These are phyloP conservation scores for Rhea americana DNA, from an alignment of 2,113 vertebrate genomes.

Conservation along the genomic window DNA sequence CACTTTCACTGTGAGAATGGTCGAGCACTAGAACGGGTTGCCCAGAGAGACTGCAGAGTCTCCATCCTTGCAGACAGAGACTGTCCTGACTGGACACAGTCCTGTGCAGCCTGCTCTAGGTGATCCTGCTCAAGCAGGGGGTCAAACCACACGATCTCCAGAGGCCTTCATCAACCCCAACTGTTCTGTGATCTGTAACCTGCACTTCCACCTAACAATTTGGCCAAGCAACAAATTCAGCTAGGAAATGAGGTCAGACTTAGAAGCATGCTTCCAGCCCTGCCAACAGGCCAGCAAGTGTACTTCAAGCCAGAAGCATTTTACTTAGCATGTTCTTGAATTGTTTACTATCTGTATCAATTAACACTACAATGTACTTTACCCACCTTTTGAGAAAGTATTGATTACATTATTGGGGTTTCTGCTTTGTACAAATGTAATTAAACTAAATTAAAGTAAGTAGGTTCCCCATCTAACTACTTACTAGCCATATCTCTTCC, in stretches of 20 bases:
- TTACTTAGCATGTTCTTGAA: neutral
- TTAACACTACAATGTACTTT: neutral
- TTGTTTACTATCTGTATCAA: neutral
- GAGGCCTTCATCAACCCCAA: neutral
- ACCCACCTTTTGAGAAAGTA: neutral
- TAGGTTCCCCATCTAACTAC: neutral
- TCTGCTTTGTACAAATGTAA: neutral
- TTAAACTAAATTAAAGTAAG: conserved; percentile 17
- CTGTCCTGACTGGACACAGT: neutral
- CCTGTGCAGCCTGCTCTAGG: neutral
- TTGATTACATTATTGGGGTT: neutral
- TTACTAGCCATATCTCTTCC: neutral
- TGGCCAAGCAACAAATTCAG: neutral
- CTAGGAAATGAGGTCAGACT: neutral
- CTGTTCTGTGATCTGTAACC: too few species aligned
- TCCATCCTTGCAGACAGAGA: neutral
- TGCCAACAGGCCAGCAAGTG: neutral
- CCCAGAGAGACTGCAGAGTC: neutral
- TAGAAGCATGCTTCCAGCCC: neutral
- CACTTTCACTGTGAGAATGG: too few species aligned
- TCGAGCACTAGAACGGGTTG: neutral
- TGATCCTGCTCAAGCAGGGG: neutral
- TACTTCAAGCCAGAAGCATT: neutral
- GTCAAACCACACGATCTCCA: neutral
- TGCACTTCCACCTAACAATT: neutral